A percentile compares a stretch with the other conserved stretches of the same genome.
These are phyloP conservation scores for Lithosia quadra DNA, from an alignment of 2,888 invertebrate genomes.

Conservation along the genomic window DNA sequence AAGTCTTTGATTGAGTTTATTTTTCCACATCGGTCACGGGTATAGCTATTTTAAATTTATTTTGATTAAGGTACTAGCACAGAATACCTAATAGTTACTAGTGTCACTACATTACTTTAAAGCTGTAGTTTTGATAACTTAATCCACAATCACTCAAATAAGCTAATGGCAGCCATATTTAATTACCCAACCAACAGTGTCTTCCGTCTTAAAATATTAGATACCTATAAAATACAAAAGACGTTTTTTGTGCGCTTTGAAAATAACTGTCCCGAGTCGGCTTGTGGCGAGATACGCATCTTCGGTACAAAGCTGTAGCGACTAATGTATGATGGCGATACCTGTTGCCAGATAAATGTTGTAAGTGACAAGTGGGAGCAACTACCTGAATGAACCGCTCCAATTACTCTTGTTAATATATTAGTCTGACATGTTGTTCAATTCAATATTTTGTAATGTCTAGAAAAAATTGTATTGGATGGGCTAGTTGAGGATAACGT, in stretches of 20 bases:
- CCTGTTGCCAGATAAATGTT: slow-evolving; percentile 65
- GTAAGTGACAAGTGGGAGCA: slow-evolving; percentile 70
- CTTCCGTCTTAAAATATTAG: slow-evolving; percentile 16
- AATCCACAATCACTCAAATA: neutral
- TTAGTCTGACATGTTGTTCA: slow-evolving; percentile 46
- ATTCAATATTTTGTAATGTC: slow-evolving; percentile 44
- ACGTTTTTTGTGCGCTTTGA: slow-evolving; percentile 39
- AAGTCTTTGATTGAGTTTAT: too few relatives aligned
- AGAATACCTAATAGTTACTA: too few relatives aligned
- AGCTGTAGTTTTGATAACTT: neutral
- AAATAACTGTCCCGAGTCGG: slow-evolving; percentile 62
- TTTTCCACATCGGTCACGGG: too few relatives aligned
- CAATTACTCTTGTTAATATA: slow-evolving; percentile 56
- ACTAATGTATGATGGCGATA: slow-evolving; percentile 69
- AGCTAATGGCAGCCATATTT: slow-evolving; percentile 7
- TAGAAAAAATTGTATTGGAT: too few relatives aligned
- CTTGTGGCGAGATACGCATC: slow-evolving; percentile 65
- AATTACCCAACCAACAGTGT: slow-evolving; percentile 7
- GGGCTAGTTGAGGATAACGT: too few relatives aligned
- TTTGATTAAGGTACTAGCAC: too few relatives aligned
- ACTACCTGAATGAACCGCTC: slow-evolving; percentile 63
- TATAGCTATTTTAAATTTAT: too few relatives aligned
- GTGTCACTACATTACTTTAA: too few relatives aligned
- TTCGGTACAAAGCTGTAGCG: slow-evolving; percentile 66
- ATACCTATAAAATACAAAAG: slow-evolving; percentile 18